Percentiles rank a stretch among this genome's conserved stretches.
Evolutionary conservation across 2,113 vertebrate species (phyloP).

Genomic region (Coregonus clupeaformis): DNA sequence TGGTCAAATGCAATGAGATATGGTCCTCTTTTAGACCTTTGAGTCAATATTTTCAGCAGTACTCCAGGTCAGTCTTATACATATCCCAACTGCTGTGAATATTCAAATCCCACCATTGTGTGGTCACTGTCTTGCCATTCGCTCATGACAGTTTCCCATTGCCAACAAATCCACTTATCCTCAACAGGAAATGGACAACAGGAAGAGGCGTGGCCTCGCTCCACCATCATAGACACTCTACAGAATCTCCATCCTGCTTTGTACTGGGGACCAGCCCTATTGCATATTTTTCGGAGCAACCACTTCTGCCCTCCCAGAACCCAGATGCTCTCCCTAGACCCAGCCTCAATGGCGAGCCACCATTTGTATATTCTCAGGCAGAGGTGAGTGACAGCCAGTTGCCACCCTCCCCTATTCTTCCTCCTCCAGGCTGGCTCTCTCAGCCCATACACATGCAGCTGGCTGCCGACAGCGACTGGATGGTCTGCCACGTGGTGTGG

Average conservation of each 20-base stretch:
- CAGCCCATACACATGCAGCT: constrained; percentile 90
- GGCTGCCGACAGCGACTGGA: constrained; percentile 85
- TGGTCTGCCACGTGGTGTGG: constrained; percentile 87
- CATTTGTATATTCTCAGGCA: constrained; percentile 2
- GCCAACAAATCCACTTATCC: constrained; percentile 20
- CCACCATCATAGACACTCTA: background rate
- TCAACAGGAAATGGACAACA: constrained; percentile 21
- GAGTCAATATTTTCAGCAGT: too few species aligned
- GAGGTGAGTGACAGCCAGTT: constrained; percentile 8
- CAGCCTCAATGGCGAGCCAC: background rate
- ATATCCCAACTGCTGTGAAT: too few species aligned
- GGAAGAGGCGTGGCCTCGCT: constrained; percentile 8
- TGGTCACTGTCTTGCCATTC: background rate
- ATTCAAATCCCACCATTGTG: too few species aligned
- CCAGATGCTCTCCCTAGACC: background rate
- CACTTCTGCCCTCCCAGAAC: constrained; percentile 9
- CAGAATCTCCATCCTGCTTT: background rate
- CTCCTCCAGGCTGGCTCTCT: constrained; percentile 3
- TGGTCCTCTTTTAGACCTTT: too few species aligned
- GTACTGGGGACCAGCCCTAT: constrained; percentile 9
- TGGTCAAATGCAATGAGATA: too few species aligned
- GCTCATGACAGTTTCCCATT: background rate
- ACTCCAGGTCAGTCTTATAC: too few species aligned
- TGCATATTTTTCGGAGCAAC: background rate
- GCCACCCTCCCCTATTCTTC: constrained; percentile 21